These are phyloP conservation scores for Scaptomyza hsui DNA, from an alignment of 1,140 invertebrate genomes.

Conservation along the genomic window DNA sequence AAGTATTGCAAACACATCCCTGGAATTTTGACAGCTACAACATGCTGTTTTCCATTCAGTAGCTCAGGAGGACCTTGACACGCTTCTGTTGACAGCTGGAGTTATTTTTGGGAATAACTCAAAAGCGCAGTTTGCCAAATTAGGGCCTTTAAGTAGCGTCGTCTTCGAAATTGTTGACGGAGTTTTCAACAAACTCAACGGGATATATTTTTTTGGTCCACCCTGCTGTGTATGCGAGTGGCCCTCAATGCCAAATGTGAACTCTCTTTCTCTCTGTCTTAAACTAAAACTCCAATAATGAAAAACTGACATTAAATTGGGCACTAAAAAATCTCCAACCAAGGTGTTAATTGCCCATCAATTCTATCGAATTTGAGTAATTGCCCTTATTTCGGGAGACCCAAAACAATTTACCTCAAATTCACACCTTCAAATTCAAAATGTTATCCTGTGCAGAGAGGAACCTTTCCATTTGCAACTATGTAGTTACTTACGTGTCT, in stretches of 20 bases:
- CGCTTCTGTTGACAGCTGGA: slow-evolving; percentile 75
- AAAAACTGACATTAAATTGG: slow-evolving; percentile 1
- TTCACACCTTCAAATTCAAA: slow-evolving; percentile 59
- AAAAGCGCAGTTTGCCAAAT: slow-evolving; percentile 42
- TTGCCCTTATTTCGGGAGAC: slow-evolving; percentile 48
- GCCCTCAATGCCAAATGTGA: slow-evolving; percentile 29
- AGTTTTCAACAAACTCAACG: slow-evolving; percentile 76
- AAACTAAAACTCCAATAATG: slow-evolving; percentile 34
- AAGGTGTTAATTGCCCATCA: slow-evolving; percentile 73
- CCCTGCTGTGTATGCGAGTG: slow-evolving; percentile 54
- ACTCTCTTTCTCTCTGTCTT: slow-evolving; percentile 15
- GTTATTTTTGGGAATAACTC: slow-evolving; percentile 45
- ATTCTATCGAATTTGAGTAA: slow-evolving; percentile 64
- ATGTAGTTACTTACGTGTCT: slow-evolving; percentile 50
- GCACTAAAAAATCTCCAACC: slow-evolving; percentile 56
- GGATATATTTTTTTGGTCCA: slow-evolving; percentile 29
- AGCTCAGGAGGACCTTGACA: slow-evolving; percentile 69
- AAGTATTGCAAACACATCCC: background rate
- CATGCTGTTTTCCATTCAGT: slow-evolving; percentile 50
- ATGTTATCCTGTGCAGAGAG: background rate
- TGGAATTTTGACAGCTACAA: slow-evolving; percentile 1
- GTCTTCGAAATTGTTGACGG: slow-evolving; percentile 26
- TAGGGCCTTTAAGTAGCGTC: slow-evolving; percentile 74
- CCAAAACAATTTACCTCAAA: slow-evolving; percentile 64
- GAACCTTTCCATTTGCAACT: background rate